A percentile compares a stretch with the other conserved stretches of the same genome.
These are phyloP conservation scores for Theocolax elegans DNA, from an alignment of 1,140 invertebrate species.

Conservation along the genomic window DNA sequence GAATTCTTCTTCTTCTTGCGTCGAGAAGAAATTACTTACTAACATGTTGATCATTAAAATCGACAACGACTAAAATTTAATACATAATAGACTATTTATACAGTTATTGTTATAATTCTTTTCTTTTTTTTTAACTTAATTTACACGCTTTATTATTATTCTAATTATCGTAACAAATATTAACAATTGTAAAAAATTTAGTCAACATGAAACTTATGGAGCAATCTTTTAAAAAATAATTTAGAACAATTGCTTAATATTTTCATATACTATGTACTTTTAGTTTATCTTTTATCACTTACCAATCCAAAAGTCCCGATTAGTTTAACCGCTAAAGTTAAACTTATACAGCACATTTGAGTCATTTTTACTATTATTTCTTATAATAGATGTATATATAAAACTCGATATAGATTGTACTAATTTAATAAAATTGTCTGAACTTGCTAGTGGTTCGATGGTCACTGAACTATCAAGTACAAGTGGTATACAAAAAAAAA, in stretches of 20 bases:
- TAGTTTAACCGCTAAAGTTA: slow-evolving; percentile 59
- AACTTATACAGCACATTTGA: slow-evolving; percentile 54
- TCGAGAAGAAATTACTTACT: slow-evolving; percentile 58
- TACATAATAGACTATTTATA: not conserved
- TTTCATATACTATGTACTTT: no score
- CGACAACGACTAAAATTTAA: slow-evolving; percentile 59
- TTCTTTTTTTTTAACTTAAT: not conserved
- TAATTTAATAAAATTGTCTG: not conserved
- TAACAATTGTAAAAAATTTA: not conserved
- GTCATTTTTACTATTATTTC: slow-evolving; percentile 12
- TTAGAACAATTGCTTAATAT: no score
- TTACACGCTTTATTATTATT: not conserved
- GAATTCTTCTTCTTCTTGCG: slow-evolving; percentile 50
- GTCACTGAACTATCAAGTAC: no score
- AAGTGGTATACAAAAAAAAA: not conserved
- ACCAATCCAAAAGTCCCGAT: slow-evolving; percentile 64
- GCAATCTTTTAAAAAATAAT: no score
- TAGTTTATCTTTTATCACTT: slow-evolving; percentile 38
- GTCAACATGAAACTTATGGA: no score
- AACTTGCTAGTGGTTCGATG: not conserved
- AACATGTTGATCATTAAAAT: slow-evolving; percentile 62
- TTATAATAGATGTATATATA: slow-evolving; percentile 15
- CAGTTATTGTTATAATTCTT: not conserved
- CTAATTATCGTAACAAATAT: no score
- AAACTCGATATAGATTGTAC: slow-evolving; percentile 12